These are phyloP conservation scores for Merops nubicus DNA, from an alignment of 2,113 vertebrate species.

Conservation along the genomic window DNA sequence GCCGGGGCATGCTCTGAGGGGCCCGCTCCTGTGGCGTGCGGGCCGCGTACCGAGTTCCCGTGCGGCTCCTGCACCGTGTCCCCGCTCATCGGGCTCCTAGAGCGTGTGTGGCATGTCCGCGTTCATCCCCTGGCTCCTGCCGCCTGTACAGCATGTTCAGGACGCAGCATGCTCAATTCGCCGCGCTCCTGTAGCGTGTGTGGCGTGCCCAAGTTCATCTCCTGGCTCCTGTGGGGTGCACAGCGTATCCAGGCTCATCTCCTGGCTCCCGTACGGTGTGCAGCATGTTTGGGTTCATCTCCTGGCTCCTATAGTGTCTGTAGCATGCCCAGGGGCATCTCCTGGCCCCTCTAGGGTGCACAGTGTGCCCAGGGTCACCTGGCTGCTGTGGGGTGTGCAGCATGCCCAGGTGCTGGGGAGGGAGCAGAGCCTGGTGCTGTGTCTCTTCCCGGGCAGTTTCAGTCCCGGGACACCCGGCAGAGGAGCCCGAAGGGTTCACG, in stretches of 20 bases:
- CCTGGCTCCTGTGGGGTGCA: too few species aligned
- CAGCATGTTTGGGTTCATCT: background rate
- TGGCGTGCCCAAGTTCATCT: too few species aligned
- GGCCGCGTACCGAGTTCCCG: too few species aligned
- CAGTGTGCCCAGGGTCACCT: accelerated
- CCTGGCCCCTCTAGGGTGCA: accelerated
- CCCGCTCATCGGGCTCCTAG: too few species aligned
- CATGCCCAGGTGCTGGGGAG: background rate
- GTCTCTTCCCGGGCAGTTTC: background rate
- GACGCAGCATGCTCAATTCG: too few species aligned
- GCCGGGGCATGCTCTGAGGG: background rate
- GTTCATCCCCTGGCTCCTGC: background rate
- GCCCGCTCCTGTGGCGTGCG: background rate
- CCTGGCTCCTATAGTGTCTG: background rate
- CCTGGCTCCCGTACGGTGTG: background rate
- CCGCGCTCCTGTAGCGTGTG: background rate
- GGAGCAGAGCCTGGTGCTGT: too few species aligned
- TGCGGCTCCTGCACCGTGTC: too few species aligned
- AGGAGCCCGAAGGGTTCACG: background rate
- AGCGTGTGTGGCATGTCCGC: background rate
- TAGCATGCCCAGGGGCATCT: background rate
- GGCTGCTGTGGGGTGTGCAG: too few species aligned
- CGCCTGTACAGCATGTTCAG: too few species aligned
- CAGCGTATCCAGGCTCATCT: too few species aligned
- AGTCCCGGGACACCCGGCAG: background rate